Percentiles rank a stretch among this genome's conserved stretches.
Conservation (phyloP, 1,140 invertebrate genomes). For the Holcopasites calliopsidis region DNA sequence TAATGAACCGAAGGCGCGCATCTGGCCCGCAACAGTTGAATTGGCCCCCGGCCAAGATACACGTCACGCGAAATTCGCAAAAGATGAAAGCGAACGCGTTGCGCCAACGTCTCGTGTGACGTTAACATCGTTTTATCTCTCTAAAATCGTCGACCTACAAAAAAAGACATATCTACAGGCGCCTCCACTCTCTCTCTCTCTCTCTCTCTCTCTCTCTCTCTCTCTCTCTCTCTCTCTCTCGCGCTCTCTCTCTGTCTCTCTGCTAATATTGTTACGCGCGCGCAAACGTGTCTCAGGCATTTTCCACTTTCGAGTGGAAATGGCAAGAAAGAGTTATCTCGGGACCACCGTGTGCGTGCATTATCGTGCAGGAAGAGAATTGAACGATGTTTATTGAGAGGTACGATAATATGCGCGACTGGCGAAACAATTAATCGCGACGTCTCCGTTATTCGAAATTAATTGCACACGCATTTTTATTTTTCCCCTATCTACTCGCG, state of each 20-base stretch:
- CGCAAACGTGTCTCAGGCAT: neutral
- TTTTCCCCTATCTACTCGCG: too few species aligned
- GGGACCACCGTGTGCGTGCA: neutral
- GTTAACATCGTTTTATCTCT: neutral
- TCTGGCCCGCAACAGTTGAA: neutral
- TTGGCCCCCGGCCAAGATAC: constrained; percentile 15
- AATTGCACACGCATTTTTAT: neutral
- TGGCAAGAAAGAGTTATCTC: neutral
- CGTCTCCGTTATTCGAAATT: too few species aligned
- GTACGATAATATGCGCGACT: neutral
- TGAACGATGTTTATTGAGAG: neutral
- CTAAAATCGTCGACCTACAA: neutral
- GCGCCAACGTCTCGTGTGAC: neutral
- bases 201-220: too few species aligned
- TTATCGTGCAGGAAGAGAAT: neutral
- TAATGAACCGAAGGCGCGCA: neutral
- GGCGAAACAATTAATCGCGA: neutral
- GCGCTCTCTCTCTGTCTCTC: too few species aligned
- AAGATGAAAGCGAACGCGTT: constrained; percentile 10
- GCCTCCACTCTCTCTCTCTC: too few species aligned
- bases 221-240: too few species aligned
- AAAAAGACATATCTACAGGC: too few species aligned
- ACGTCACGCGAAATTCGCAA: neutral
- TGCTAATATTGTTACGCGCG: neutral
- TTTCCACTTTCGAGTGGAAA: neutral